A percentile compares a stretch with the other conserved stretches of the same genome.
phyloP scores from a whole-genome alignment of 1,140 invertebrate species.

The Ephestia elutella region DNA sequence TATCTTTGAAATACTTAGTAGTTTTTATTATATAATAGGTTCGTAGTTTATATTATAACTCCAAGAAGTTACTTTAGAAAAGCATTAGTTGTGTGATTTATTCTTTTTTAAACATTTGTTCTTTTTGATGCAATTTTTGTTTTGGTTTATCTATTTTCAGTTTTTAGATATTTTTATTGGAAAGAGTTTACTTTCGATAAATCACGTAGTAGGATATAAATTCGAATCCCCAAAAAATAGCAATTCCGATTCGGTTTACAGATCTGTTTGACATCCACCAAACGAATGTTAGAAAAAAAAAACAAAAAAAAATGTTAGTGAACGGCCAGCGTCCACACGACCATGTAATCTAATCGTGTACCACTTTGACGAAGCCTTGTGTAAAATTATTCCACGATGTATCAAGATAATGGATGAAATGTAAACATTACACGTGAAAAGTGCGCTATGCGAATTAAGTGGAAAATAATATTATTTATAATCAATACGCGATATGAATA shows the following conservation, averaged over 20 bases:
- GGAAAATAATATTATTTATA: too few relatives aligned
- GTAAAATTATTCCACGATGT: conserved; percentile 30
- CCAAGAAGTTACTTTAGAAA: too few relatives aligned
- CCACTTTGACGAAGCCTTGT: conserved; percentile 53
- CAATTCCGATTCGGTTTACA: conserved; percentile 56
- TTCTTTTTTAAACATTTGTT: too few relatives aligned
- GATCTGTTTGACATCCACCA: conserved; percentile 59
- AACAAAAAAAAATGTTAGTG: conserved; percentile 35
- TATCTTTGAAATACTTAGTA: not conserved
- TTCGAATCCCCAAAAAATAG: conserved; percentile 38
- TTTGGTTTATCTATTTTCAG: too few relatives aligned
- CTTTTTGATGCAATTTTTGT: too few relatives aligned
- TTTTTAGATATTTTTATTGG: too few relatives aligned
- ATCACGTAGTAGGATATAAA: conserved; percentile 23
- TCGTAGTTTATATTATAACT: too few relatives aligned
- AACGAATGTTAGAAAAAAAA: conserved; percentile 51
- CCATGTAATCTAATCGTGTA: conserved; percentile 57
- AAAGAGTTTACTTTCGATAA: conserved; percentile 12
- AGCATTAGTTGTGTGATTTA: too few relatives aligned
- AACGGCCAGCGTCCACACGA: conserved; percentile 26
- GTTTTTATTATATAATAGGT: too few relatives aligned
- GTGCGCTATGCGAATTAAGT: too few relatives aligned
- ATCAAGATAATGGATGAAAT: not conserved
- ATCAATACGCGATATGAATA: too few relatives aligned
- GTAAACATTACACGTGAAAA: not conserved